Base-by-base conservation (phyloP, 2,797 vertebrate genomes). In the Lepilemur septentrionalis region DNA sequence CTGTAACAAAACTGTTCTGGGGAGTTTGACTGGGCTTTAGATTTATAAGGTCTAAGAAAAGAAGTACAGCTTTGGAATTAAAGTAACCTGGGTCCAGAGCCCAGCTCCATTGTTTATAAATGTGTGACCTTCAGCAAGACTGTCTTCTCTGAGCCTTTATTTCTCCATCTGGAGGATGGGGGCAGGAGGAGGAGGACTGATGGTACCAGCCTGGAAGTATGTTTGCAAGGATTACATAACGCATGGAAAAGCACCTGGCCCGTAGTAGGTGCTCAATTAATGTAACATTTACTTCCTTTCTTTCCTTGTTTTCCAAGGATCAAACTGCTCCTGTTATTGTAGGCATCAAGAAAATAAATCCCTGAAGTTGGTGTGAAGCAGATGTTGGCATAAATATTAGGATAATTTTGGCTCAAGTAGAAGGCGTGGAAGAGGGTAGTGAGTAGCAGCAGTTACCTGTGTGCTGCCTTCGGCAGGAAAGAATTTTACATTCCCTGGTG, bases 131-230 rank as follows among this genome's bases (percentile, higher is more conserved):
- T 75, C 38, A 2, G 4, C 2, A 17, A 59, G 30, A 20, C 17
- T 25, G 0, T 43, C 41, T 63, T 65, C 61, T 78, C 82, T 52
- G 43, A 48, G 32, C 35, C 20, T 67, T 52, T 22, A 1, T 81
- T 41, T 84, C 4, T 2, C 57, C 59, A 23, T 10, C 79, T 59
- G 65, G 23, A 52, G 28, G 32, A 46, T 41, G 46, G 55, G 52
- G 22, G 2, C 4, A 14, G 32, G 28, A n/a, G 57, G 43, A 67
- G 7, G 0, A 1, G 4, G 3, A 4, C 0, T 12, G 32, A 25
- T 25, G 38, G 43, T 30, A 69, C 18, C 25, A 35, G 17, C 30
- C 48, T 35, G 23, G 32, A 92, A 94, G 61, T n/a, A 13, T 17
- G 35, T 1, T n/a, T 78, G 48, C 55, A 10, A 18, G n/a, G 50